These are phyloP conservation scores for Magallana nippona DNA, from an alignment of 2,888 invertebrate genomes.

Conservation along the genomic window DNA sequence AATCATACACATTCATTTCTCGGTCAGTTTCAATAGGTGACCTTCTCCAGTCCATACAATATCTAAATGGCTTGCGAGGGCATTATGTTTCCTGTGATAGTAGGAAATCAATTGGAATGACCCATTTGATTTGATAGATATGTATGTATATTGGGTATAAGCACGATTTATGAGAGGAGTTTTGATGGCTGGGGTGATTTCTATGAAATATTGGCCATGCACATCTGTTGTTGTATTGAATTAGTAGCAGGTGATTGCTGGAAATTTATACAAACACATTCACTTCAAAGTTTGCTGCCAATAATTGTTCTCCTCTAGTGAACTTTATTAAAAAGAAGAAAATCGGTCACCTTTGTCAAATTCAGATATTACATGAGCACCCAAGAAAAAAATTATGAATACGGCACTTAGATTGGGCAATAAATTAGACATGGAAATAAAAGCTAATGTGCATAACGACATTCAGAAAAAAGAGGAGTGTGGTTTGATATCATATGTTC, in stretches of 20 bases:
- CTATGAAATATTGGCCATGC: not conserved
- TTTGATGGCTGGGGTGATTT: not conserved
- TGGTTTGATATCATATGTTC: not conserved
- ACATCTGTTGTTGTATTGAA: not conserved
- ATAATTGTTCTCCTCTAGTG: not conserved
- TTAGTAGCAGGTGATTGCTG: not conserved
- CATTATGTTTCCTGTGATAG: not conserved
- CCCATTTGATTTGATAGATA: not conserved
- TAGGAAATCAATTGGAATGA: not conserved
- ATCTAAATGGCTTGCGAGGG: not conserved
- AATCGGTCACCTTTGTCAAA: constrained; percentile 11
- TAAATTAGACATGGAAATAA: not conserved
- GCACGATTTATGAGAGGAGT: not conserved
- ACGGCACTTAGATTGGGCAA: not conserved
- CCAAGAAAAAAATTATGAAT: not conserved
- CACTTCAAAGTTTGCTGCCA: no score
- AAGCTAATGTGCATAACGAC: not conserved
- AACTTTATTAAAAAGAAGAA: not conserved
- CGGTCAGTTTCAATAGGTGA: no score
- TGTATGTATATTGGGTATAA: constrained; percentile 3
- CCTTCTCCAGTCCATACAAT: not conserved
- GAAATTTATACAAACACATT: no score
- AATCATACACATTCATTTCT: no score
- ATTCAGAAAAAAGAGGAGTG: not conserved
- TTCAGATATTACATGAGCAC: not conserved